Percentiles rank a stretch among this genome's conserved stretches.
These are phyloP conservation scores for Scomber scombrus DNA, from an alignment of 2,113 vertebrate genomes.

Conservation along the genomic window DNA sequence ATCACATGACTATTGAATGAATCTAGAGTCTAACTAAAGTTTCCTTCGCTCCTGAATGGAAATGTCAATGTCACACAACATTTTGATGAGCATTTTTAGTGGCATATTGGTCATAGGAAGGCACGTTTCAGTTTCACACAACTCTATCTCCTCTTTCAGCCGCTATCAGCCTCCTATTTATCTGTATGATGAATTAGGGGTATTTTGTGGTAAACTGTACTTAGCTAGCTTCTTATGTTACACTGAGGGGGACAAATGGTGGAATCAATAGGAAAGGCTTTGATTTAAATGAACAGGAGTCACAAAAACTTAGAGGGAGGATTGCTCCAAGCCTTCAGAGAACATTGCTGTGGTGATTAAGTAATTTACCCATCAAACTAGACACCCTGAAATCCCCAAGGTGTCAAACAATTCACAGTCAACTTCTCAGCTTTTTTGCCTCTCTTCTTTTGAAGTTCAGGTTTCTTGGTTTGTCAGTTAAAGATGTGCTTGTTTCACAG, in stretches of 20 bases:
- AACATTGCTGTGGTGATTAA: slow-evolving; percentile 74
- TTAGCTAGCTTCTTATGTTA: slow-evolving; percentile 81
- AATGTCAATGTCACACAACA: slow-evolving; percentile 66
- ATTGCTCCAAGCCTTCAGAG: slow-evolving; percentile 67
- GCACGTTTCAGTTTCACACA: slow-evolving; percentile 63
- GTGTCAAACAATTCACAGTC: slow-evolving; percentile 62
- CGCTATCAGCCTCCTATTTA: slow-evolving; percentile 83
- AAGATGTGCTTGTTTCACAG: slow-evolving; percentile 22
- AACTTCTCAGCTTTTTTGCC: neutral
- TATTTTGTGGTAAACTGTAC: slow-evolving; percentile 81
- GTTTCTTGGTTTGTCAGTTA: slow-evolving; percentile 54
- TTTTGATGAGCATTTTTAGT: slow-evolving; percentile 74
- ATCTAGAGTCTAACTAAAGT: slow-evolving; percentile 45
- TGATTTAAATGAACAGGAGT: slow-evolving; percentile 64
- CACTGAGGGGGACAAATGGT: slow-evolving; percentile 67
- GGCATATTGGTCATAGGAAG: slow-evolving; percentile 57
- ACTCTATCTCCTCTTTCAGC: slow-evolving; percentile 78
- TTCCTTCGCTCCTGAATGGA: slow-evolving; percentile 47
- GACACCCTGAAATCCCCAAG: slow-evolving; percentile 72
- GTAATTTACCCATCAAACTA: slow-evolving; percentile 83
- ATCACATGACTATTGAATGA: slow-evolving; percentile 46
- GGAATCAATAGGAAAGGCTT: slow-evolving; percentile 68
- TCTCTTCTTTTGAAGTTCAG: slow-evolving; percentile 68
- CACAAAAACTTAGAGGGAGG: slow-evolving; percentile 41
- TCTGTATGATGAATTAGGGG: slow-evolving; percentile 86